phyloP scores from a whole-genome alignment of 2,797 vertebrate genomes.

The Trematomus bernacchii region DNA sequence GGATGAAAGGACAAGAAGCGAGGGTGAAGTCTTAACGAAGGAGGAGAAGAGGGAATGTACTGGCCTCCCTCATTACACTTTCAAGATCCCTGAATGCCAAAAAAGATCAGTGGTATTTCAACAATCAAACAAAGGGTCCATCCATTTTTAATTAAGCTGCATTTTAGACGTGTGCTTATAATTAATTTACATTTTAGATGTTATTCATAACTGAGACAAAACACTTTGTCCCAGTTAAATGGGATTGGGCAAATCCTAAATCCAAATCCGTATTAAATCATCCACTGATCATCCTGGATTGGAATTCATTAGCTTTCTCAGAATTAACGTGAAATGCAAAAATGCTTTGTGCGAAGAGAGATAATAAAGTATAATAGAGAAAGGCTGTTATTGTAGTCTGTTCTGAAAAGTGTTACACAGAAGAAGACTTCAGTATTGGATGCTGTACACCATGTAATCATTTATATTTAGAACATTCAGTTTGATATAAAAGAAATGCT shows the following conservation, averaged over 20 bases:
- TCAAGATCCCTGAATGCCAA: no score
- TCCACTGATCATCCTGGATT: background rate
- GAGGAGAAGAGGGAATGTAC: no score
- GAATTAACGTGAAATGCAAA: background rate
- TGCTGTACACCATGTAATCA: background rate
- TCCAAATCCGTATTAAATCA: constrained; percentile 2
- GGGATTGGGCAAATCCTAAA: constrained; percentile 12
- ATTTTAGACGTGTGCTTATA: no score
- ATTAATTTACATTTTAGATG: background rate
- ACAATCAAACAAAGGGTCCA: no score
- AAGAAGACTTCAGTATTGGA: background rate
- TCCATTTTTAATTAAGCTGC: no score
- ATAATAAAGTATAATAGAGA: background rate
- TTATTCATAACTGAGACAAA: background rate
- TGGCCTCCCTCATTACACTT: no score
- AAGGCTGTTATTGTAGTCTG: background rate
- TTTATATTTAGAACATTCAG: background rate
- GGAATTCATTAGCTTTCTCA: background rate
- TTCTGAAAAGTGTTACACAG: background rate
- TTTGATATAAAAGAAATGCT: background rate
- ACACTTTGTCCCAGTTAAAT: background rate
- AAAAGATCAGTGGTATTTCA: no score
- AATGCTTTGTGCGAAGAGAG: background rate
- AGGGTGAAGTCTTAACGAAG: no score
- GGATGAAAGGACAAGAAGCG: no score